Percentiles rank a stretch among this genome's conserved stretches.
These are phyloP conservation scores for Rhyzopertha dominica DNA, from an alignment of 1,140 invertebrate species.

Conservation along the genomic window DNA sequence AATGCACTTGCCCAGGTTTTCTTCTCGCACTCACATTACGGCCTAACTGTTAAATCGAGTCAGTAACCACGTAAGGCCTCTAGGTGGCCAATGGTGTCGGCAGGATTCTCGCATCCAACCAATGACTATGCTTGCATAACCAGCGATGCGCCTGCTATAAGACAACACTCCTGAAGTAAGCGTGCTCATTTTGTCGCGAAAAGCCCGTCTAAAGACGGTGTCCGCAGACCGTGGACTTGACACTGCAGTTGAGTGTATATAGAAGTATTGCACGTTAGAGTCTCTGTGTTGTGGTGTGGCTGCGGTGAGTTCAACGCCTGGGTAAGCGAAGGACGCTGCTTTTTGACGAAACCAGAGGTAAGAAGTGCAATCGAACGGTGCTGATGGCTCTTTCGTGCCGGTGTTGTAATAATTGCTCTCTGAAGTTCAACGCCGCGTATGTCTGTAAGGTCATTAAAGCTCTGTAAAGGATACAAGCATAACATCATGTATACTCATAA, in stretches of 20 bases:
- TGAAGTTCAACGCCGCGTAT: too few relatives aligned
- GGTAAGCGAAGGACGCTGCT: conserved; percentile 11
- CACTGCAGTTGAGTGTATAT: conserved; percentile 15
- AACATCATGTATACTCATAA: too few relatives aligned
- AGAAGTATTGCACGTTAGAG: too few relatives aligned
- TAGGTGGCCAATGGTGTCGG: conserved; percentile 24
- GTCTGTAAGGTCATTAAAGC: too few relatives aligned
- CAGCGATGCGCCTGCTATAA: conserved; percentile 29
- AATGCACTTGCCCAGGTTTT: too few relatives aligned
- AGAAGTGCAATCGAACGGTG: too few relatives aligned
- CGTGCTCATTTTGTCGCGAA: conserved; percentile 29
- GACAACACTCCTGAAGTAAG: conserved; percentile 35
- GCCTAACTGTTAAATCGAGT: conserved; percentile 30
- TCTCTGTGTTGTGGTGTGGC: conserved; percentile 18
- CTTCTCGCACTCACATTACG: too few relatives aligned
- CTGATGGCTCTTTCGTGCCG: too few relatives aligned
- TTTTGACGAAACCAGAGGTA: too few relatives aligned
- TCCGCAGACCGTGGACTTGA: conserved; percentile 13
- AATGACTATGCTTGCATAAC: conserved; percentile 32
- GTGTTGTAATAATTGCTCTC: too few relatives aligned
- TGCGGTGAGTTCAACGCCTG: conserved; percentile 26
- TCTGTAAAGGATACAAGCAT: too few relatives aligned
- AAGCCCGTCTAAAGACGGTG: conserved; percentile 6
- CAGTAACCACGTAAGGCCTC: conserved; percentile 22
- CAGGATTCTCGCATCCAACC: conserved; percentile 30